Conservation (phyloP, 2,888 invertebrate species). For the Standfussiana lucernea region DNA sequence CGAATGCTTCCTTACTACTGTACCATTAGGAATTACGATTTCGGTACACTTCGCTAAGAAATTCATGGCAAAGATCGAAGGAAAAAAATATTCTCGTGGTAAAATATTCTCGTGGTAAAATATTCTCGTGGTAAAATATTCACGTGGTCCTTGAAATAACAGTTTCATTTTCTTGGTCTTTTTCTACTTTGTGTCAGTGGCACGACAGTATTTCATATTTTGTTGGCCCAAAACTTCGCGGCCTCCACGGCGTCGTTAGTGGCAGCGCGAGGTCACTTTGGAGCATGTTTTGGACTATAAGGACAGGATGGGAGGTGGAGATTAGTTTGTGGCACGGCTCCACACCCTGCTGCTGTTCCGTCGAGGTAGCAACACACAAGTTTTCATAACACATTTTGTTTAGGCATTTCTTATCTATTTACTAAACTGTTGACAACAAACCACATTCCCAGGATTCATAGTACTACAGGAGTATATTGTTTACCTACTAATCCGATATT, state of each 20-base stretch:
- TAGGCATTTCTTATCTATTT: conserved; percentile 3
- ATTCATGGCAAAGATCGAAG: conserved; percentile 5
- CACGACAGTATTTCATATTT: neutral
- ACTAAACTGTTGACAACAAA: neutral
- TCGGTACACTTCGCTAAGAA: neutral
- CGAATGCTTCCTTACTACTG: conserved; percentile 19
- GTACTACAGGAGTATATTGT: conserved; percentile 10
- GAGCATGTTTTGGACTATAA: neutral
- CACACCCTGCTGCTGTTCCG: neutral
- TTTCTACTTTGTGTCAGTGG: neutral
- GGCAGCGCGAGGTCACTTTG: neutral
- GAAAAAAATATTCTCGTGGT: neutral
- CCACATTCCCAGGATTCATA: conserved; percentile 10
- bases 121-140: neutral
- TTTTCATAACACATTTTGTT: neutral
- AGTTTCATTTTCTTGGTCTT: neutral
- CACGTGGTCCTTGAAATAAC: neutral
- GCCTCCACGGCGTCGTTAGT: neutral
- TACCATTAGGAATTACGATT: neutral
- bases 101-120: neutral
- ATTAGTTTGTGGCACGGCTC: neutral
- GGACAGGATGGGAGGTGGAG: neutral
- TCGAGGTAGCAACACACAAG: neutral
- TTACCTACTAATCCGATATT: conserved; percentile 12
- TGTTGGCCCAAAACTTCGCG: neutral